Base-by-base conservation (phyloP, 2,113 vertebrate species). In the Lophura nycthemera region DNA sequence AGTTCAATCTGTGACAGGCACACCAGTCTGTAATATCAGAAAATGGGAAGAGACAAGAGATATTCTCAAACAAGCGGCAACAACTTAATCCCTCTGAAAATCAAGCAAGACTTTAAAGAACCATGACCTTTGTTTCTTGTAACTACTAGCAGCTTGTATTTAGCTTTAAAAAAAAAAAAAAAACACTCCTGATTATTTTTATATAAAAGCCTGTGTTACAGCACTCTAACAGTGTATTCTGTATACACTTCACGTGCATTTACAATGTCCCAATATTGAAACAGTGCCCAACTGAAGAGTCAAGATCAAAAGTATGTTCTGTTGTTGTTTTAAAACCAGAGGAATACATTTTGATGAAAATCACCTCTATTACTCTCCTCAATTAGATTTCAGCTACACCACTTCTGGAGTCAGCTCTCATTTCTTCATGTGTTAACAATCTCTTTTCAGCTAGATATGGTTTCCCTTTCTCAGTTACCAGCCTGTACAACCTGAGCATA, bases 401-500 rank as follows among this genome's bases (percentile, higher is more conserved):
- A 45, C 30, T 85, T 92, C 83, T 66, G 79, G 48, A 90, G 48
- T 32, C 65, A 83, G 3, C 32, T 61, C 59, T 67, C 9, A 50
- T 60, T 47, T 90, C 43, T 85, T 73, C 45, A 13, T 32, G 52
- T 13, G 19, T 43, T 81, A 83, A 67, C 47, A 42, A 64, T 32
- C 22, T 70, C 36, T 52, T 93, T 88, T 84, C 70, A 82, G n/a
- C 66, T 72, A 65, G 76, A 52, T 79, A 16, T 13, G 30, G 42
- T 21, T 86, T 90, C 88, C 42, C 70, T 90, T 84, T 90, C 85
- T 91, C 34, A 78, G 45, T 67, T 79, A 52, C 30, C 59, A 63
- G 0, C 57, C n/a, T 2, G 0, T 24, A 36, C 22, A 16, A 30
- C n/a, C 59, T 79, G 70, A 20, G n/a, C 6, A 2, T 17, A 38